Evolutionary conservation across 2,113 vertebrate species (phyloP).

Genomic region (Myanophis thanlyinensis): DNA sequence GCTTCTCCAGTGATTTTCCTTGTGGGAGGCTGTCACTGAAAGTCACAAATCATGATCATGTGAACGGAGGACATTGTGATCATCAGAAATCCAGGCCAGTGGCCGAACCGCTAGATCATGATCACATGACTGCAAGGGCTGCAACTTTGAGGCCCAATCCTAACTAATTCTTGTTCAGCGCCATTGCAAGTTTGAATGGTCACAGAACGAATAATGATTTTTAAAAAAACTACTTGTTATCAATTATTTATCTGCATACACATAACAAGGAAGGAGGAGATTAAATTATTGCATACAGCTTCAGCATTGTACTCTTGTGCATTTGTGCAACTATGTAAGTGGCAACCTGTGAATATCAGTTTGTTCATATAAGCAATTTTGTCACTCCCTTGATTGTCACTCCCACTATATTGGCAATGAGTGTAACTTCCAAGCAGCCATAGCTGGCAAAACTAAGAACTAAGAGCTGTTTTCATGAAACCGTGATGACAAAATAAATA

Average conservation of each 20-base stretch:
- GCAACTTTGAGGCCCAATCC: background rate
- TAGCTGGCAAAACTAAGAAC: background rate
- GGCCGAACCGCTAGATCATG: background rate
- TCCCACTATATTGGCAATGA: slow-evolving; percentile 7
- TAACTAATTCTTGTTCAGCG: background rate
- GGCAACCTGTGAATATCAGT: background rate
- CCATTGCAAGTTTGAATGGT: background rate
- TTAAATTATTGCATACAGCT: background rate
- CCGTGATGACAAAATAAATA: background rate
- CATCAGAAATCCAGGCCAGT: background rate
- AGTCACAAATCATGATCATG: background rate
- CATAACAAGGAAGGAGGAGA: background rate
- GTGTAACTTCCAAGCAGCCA: background rate
- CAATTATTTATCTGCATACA: background rate
- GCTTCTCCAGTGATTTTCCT: background rate
- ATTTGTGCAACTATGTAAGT: background rate
- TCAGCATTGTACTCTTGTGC: background rate
- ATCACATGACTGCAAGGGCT: background rate
- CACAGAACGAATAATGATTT: background rate
- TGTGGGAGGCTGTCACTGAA: background rate
- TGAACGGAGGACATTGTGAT: background rate
- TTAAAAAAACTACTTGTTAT: background rate
- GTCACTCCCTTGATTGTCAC: background rate
- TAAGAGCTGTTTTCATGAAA: background rate
- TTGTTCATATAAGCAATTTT: background rate